Percentiles rank a stretch among this genome's conserved stretches.
Evolutionary conservation across 2,888 invertebrate genomes (phyloP).

Genomic region (Allolobophora icterica): DNA sequence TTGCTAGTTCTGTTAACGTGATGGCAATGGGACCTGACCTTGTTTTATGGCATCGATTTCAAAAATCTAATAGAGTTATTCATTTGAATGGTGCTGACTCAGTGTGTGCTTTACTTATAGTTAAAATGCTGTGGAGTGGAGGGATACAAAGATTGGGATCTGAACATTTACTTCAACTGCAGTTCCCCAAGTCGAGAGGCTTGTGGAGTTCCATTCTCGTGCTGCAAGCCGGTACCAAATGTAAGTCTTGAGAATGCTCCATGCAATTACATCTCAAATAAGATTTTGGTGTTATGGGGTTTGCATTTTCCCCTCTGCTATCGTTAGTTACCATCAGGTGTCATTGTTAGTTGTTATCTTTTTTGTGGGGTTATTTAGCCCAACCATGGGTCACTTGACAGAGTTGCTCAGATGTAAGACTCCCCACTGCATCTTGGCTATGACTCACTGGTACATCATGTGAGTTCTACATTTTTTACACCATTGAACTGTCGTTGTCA

Average conservation of each 20-base stretch:
- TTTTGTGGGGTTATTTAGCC: background rate
- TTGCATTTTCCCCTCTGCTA: background rate
- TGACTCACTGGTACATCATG: background rate
- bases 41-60: background rate
- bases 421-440: background rate
- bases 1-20: background rate
- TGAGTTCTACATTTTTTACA: background rate
- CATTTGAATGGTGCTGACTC: background rate
- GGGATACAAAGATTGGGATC: conserved; percentile 95
- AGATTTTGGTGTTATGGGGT: background rate
- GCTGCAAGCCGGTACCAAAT: conserved; percentile 74
- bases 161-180: conserved; percentile 96
- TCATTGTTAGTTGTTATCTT: background rate
- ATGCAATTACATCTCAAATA: background rate
- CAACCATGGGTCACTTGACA: background rate
- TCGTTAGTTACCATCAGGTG: background rate
- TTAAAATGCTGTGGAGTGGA: conserved; percentile 95
- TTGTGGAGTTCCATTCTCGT: conserved; percentile 97
- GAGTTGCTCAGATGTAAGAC: background rate
- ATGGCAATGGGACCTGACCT: background rate
- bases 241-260: conserved; percentile 30
- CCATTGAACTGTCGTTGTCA: background rate
- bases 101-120: conserved; percentile 65
- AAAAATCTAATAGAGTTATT: background rate
- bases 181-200: conserved; percentile 91